Base-by-base conservation (phyloP, 2,113 vertebrate species). In the Dolichallabes microphthalmus region DNA sequence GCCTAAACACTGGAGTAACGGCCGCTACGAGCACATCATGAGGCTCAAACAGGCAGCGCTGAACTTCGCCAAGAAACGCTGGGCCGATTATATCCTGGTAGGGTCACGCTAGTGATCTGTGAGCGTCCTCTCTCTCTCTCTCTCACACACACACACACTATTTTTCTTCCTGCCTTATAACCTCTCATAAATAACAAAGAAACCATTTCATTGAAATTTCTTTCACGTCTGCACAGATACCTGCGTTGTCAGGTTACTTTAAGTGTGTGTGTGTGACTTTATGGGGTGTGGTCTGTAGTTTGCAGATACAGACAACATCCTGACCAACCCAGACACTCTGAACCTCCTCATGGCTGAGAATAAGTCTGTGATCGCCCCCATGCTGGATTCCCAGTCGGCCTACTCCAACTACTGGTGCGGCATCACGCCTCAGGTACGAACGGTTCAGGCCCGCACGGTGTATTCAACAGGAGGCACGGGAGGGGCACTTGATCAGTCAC, bases 371-470 rank as follows among this genome's bases (percentile, higher is more conserved):
- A 94, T 96, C 1, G 96, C 97, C 0, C 98, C 98, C 0, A 98
- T 99, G 98, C 87, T 99, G 88, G 97, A 99, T 86, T 98, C 98
- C 0, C 97, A 96, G 92, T 98, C 97, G 0, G 97, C 96, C 2
- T 99, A 97, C 90, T 98, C 98, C 89, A 99, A 99, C 92, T 99
- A 96, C 94, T 99, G 98, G 98, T 99, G 98, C 1, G 98, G 97
- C 2, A 99, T 99, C 89, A 99, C 97, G 0, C 97, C 98, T 0
- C 97, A 99, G 97, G 98, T 99, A 89, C 45, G 15, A 4, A 9
- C 8, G 27, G 12, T 13, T 30, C n/a, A 27, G 63, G 63, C 4
- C 22, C 3, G 30, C 0, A 32, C 64, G 1, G n/a, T 14, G 17
- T 10, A 1, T 20, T 35, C 11, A n/a, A n/a, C n/a, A n/a, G n/a